These are phyloP conservation scores for Heliothis virescens DNA, from an alignment of 1,140 invertebrate genomes.

Conservation along the genomic window DNA sequence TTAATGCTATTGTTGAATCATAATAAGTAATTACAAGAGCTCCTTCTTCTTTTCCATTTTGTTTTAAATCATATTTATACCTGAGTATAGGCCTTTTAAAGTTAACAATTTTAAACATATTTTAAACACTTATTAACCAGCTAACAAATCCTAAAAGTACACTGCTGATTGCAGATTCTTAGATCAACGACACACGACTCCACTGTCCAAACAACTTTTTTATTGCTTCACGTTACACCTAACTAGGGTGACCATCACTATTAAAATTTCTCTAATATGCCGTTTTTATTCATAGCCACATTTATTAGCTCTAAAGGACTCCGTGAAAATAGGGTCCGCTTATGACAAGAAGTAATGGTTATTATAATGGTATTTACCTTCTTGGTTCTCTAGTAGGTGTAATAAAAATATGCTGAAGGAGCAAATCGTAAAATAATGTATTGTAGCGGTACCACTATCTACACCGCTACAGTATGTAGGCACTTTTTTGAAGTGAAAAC, in stretches of 20 bases:
- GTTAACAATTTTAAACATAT: too few species aligned
- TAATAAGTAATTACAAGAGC: too few species aligned
- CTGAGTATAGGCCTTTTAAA: too few species aligned
- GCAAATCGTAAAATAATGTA: background rate
- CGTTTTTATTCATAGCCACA: constrained; percentile 31
- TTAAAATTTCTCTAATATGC: constrained; percentile 15
- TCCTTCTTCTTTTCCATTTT: too few species aligned
- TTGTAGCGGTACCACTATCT: too few species aligned
- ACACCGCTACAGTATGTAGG: too few species aligned
- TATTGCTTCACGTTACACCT: constrained; percentile 22
- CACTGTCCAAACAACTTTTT: constrained; percentile 41
- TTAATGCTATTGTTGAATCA: too few species aligned
- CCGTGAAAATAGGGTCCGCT: background rate
- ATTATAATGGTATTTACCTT: constrained; percentile 11
- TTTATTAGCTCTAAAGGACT: constrained; percentile 26
- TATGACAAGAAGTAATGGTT: constrained; percentile 15
- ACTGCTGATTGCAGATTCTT: constrained; percentile 36
- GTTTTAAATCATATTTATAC: too few species aligned
- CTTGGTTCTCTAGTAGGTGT: background rate
- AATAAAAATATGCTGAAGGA: background rate
- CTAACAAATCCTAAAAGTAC: background rate
- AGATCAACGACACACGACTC: background rate
- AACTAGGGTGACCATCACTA: constrained; percentile 36
- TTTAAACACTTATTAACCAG: background rate
- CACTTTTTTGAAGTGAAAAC: too few species aligned